These are phyloP conservation scores for Piaya cayana DNA, from an alignment of 2,113 vertebrate species.

Conservation along the genomic window DNA sequence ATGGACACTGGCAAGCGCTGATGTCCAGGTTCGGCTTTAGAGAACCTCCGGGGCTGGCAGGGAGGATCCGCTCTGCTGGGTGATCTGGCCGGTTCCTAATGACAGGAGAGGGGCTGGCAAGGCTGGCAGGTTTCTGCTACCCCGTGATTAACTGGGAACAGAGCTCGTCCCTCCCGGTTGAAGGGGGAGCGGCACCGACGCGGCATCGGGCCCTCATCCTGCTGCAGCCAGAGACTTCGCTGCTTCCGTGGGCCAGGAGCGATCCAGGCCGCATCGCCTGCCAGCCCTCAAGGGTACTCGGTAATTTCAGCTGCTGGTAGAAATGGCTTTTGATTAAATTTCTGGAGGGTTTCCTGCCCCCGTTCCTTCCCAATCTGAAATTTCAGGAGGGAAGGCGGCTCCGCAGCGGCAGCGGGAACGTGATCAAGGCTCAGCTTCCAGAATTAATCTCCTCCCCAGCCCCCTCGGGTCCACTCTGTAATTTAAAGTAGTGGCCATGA, in stretches of 20 bases:
- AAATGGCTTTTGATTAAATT: constrained; percentile 44
- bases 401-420: neutral
- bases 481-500: neutral
- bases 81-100: neutral
- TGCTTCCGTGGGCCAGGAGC: neutral
- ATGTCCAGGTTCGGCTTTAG: neutral
- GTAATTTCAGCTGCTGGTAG: constrained; percentile 16
- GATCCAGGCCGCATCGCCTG: neutral
- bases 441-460: constrained; percentile 13
- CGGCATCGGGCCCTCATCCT: neutral
- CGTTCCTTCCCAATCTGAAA: neutral
- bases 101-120: neutral
- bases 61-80: accelerated
- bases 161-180: neutral
- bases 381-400: neutral
- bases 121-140: neutral
- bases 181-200: neutral
- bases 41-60: neutral
- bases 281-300: neutral
- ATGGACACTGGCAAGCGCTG: neutral
- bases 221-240: neutral
- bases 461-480: neutral
- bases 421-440: neutral
- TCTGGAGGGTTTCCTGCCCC: constrained; percentile 26
- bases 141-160: neutral